Conservation (phyloP, 1,140 invertebrate genomes). For the Drosophila sulfurigaster region DNA sequence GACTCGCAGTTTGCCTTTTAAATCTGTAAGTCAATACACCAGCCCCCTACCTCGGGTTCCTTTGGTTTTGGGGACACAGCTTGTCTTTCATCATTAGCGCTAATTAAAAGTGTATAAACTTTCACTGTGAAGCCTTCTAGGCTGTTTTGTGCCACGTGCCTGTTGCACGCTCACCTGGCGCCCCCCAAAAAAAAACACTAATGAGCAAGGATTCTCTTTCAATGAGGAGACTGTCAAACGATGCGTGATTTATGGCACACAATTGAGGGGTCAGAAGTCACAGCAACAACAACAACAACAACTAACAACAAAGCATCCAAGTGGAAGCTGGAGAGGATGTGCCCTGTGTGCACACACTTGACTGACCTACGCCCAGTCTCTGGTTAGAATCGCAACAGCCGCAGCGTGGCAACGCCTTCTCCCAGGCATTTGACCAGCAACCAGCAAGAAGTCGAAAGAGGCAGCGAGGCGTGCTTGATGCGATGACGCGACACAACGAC, state of each 20-base stretch:
- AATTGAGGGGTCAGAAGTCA: conserved; percentile 67
- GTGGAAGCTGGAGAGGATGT: conserved; percentile 50
- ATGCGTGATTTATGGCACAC: conserved; percentile 72
- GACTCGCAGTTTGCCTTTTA: conserved; percentile 46
- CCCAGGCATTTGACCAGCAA: conserved; percentile 10
- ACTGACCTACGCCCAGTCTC: conserved; percentile 29
- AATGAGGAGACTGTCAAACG: conserved; percentile 45
- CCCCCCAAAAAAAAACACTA: conserved; percentile 26
- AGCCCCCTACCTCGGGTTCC: neutral
- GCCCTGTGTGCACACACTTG: conserved; percentile 26
- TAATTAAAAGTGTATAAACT: conserved; percentile 83
- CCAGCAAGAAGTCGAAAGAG: neutral
- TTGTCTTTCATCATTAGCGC: conserved; percentile 76
- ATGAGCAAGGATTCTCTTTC: conserved; percentile 34
- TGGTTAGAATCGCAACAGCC: conserved; percentile 70
- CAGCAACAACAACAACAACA: conserved; percentile 39
- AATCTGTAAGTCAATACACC: conserved; percentile 69
- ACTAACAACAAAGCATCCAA: conserved; percentile 53
- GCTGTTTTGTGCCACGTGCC: conserved; percentile 48
- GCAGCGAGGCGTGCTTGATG: conserved; percentile 64
- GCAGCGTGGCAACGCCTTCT: conserved; percentile 66
- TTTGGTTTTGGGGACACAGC: neutral
- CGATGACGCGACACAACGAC: conserved; percentile 52
- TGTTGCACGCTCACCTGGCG: conserved; percentile 60
- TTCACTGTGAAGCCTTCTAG: conserved; percentile 61